Base-by-base conservation (phyloP, 2,888 invertebrate genomes). In the Hylaea fasciaria region DNA sequence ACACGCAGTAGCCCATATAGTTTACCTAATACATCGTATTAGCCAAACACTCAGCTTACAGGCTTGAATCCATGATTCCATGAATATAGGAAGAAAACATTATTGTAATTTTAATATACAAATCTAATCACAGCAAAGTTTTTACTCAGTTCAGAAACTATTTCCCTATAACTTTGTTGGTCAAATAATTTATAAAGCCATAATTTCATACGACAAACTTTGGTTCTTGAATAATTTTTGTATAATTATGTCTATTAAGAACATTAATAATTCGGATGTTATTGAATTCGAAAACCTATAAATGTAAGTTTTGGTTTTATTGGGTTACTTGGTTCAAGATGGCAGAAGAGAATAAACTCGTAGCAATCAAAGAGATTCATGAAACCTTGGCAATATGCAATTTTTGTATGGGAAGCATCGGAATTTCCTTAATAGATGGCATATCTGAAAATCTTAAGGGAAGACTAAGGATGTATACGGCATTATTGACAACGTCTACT, bases 371-470 rank as follows among this genome's bases (percentile, higher is more conserved):
- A 37, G 86, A 87, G 71, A 84, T 87, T 45, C 66, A 73, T 17
- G 73, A 74, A 44, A 83, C 85, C 0, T 68, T 88, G 37, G 70
- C 65, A 10, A 69, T 82, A 48, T 83, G 82, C 48, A 81, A 85
- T 64, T 82, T 81, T 65, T 86, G 82, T 61, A 79, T 82, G 37
- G 70, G 80, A 29, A 69, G 72, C 56, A 69, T 86, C 40, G 86
- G 85, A 0, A 68, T 86, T 37, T 84, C 86, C 11, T 78, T 87
- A 32, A 78, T 78, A 44, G 81, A 81, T 16, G 74, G 80, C 2
- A 57, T 70, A 46, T 76, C 80, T 1, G 72, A 57, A 11, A 70
- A 51, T 29, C 50, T 76, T 1, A 49, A 68, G 13, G 61, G 61
- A 8, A 80, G 72, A 62, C 39, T 83, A 1, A 73, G 66, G 63